These are phyloP conservation scores for Stenodema calcarata DNA, from an alignment of 2,888 invertebrate genomes.

Conservation along the genomic window DNA sequence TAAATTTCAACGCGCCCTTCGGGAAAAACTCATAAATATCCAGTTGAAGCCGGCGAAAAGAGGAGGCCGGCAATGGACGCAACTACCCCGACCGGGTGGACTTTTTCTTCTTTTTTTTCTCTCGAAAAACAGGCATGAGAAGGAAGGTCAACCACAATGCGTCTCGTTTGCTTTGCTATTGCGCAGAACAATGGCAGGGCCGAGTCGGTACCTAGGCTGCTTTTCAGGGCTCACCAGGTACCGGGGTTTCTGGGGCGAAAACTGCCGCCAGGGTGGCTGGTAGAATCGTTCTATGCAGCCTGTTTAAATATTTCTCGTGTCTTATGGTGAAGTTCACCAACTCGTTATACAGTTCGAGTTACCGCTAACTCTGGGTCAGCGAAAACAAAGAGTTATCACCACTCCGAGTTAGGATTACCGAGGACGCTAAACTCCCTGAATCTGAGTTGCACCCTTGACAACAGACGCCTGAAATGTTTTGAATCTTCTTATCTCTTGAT, in stretches of 20 bases:
- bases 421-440: no score
- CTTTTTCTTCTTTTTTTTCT: constrained; percentile 15
- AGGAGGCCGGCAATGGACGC: not conserved
- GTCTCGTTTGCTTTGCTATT: constrained; percentile 38
- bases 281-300: not conserved
- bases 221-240: constrained; percentile 24
- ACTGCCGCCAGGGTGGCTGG: not conserved
- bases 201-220: constrained; percentile 14
- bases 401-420: no score
- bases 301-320: no score
- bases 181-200: constrained; percentile 31
- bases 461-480: no score
- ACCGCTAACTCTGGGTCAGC: no score
- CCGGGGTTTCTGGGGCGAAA: constrained; percentile 21
- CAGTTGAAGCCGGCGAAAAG: constrained; percentile 8
- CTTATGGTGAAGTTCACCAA: no score
- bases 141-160: constrained; percentile 45
- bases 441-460: no score
- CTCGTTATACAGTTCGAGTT: no score
- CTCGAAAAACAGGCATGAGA: constrained; percentile 26
- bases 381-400: no score
- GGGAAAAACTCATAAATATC: constrained; percentile 34
- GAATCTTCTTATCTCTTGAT: no score
- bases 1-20: constrained; percentile 1
- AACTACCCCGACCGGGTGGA: not conserved